These are phyloP conservation scores for Siphamia tubifer DNA, from an alignment of 2,113 vertebrate species.

Conservation along the genomic window DNA sequence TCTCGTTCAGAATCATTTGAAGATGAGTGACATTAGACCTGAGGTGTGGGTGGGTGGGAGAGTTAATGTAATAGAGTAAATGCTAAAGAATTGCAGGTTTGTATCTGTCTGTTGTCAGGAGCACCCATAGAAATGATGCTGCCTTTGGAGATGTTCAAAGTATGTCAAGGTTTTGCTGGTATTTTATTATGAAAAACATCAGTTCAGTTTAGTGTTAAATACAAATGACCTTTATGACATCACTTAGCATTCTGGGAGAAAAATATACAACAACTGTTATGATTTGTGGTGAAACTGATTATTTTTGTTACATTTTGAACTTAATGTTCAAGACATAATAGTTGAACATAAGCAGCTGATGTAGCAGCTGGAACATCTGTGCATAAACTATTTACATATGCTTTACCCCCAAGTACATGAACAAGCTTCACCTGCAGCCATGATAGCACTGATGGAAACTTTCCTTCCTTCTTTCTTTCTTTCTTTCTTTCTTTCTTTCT, in stretches of 20 bases:
- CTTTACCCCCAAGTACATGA: background rate
- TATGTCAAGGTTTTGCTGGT: background rate
- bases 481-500: no score
- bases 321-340: background rate
- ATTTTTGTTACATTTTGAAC: background rate
- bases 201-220: no score
- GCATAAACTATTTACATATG: background rate
- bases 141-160: conserved; percentile 8
- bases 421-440: background rate
- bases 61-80: background rate
- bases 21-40: background rate
- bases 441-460: no score
- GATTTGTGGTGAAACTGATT: no score
- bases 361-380: background rate
- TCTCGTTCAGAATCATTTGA: background rate
- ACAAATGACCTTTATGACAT: no score
- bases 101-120: conserved; percentile 24
- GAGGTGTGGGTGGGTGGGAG: background rate
- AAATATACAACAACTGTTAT: no score
- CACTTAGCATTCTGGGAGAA: no score
- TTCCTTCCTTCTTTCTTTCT: no score
- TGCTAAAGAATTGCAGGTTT: background rate
- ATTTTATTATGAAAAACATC: no score
- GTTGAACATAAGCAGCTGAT: background rate
- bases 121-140: conserved; percentile 15